Conservation (phyloP, 2,113 vertebrate genomes). For the Oxyura jamaicensis region DNA sequence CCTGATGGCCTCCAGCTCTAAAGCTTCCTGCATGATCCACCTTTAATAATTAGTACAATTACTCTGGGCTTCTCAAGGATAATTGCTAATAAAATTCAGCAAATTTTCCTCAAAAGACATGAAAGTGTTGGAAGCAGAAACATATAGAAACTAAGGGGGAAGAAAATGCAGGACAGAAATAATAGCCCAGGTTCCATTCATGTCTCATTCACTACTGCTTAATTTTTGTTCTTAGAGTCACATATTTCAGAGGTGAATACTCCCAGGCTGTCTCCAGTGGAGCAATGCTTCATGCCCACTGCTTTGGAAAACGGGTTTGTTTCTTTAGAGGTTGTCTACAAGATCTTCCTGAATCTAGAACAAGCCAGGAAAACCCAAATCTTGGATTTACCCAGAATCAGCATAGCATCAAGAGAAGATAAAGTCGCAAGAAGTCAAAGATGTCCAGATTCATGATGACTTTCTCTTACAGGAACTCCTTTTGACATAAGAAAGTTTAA, state of each 20-base stretch:
- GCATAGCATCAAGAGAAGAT: background rate
- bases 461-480: background rate
- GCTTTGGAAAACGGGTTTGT: conserved; percentile 6
- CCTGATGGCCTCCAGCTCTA: background rate
- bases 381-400: background rate
- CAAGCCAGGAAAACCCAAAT: background rate
- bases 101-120: conserved; percentile 46
- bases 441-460: background rate
- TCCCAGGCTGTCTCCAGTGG: background rate
- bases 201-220: conserved; percentile 32
- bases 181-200: conserved; percentile 46
- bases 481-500: background rate
- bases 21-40: conserved; percentile 21
- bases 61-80: conserved; percentile 1
- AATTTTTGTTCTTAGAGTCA: conserved; percentile 49
- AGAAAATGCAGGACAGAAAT: conserved; percentile 51
- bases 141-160: conserved; percentile 36
- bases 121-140: conserved; percentile 29
- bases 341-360: background rate
- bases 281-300: background rate
- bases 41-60: conserved; percentile 54
- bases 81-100: conserved; percentile 46
- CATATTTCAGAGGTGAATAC: conserved; percentile 44
- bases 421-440: background rate
- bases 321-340: conserved; percentile 4